Evolutionary conservation across 1,140 invertebrate species (phyloP), one percentile per base, ranked within the genome.

Genomic region (Telenomus remus): DNA sequence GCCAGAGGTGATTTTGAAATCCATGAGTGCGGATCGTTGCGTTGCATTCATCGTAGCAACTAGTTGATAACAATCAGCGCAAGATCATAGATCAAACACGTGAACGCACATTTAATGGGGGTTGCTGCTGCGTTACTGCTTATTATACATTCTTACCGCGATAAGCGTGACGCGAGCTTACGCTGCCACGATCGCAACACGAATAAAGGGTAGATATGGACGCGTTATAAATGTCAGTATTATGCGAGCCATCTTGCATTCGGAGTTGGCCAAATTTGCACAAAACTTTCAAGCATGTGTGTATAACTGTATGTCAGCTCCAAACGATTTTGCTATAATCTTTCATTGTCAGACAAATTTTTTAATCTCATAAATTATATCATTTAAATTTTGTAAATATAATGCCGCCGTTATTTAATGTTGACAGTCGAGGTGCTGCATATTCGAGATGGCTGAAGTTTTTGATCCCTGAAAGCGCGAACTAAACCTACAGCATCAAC

Each of bases 151-250:
- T 86, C 86, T 82, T 75, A 73, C 71, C 65, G 75, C 81, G 85
- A 87, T 86, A 87, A 80, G 78, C 75, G 71, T 78, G 80, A 81
- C 71, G 75, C 68, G 78, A 75, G 72, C 77, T 80, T 75, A 79
- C 79, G 73, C 78, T 79, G 60, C 66, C 81, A 78, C 75, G 82
- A 81, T 85, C 76, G 74, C 79, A 81, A 83, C 82, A 80, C 77
- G 64, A 81, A 82, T 80, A 84, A 88, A 84, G 84, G 86, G 86
- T 88, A 87, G 87, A 88, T 88, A 87, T 82, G 85, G 81, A 81
- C 80, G 81, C 79, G 82, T 88, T 87, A 88, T 86, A 88, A 88
- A 88, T 88, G 85, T 85, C 82, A 79, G 85, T 85, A 88, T 88
- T 88, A 88, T 87, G 79, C 86, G 80, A 78, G 78, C 69, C 80